phyloP scores from a whole-genome alignment of 2,113 vertebrate genomes.

The Hystrix cristata region DNA sequence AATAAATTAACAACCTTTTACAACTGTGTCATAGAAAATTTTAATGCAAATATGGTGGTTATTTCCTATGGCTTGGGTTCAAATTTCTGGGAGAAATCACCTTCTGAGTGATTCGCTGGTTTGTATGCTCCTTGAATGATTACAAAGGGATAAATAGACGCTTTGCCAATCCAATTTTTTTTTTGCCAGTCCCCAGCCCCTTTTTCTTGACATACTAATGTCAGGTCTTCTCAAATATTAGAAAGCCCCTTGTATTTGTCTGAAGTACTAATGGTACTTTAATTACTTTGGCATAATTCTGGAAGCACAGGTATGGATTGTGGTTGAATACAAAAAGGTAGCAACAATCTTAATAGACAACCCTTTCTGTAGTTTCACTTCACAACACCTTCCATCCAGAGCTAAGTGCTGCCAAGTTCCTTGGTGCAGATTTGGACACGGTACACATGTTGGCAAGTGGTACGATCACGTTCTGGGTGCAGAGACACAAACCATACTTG shows the following conservation, averaged over 20 bases:
- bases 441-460: background rate
- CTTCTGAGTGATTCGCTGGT: background rate
- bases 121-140: background rate
- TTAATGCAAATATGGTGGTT: background rate
- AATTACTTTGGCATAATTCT: background rate
- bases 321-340: background rate
- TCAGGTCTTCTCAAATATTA: background rate
- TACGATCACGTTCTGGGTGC: background rate
- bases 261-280: background rate
- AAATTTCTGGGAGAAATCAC: background rate
- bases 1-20: background rate
- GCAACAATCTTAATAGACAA: background rate
- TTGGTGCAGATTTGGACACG: background rate
- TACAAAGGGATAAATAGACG: background rate
- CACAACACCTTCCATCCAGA: background rate
- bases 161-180: background rate
- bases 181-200: fast-evolving
- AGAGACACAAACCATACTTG: background rate
- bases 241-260: background rate
- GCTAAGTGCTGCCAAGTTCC: background rate
- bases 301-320: background rate
- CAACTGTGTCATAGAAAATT: background rate
- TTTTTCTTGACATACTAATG: background rate
- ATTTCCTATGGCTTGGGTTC: background rate
- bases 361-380: background rate